phyloP scores from a whole-genome alignment of 2,113 vertebrate genomes.

The Accipiter virgatus region DNA sequence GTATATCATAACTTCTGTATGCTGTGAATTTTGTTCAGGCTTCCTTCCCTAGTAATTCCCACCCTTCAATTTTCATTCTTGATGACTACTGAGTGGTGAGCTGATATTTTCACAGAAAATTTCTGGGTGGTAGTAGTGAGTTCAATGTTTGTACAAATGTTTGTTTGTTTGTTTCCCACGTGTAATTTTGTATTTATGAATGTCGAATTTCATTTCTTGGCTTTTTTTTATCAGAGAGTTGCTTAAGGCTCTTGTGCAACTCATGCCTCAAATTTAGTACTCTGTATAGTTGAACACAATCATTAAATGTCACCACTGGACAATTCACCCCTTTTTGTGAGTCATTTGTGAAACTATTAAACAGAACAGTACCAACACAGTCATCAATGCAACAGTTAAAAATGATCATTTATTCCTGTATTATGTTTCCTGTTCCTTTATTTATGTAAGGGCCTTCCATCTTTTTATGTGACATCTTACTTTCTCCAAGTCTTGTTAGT shows the following conservation, averaged over 20 bases:
- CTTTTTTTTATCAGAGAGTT: neutral
- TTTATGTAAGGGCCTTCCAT: neutral
- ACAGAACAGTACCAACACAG: neutral
- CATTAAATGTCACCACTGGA: neutral
- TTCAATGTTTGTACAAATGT: neutral
- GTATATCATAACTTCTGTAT: neutral
- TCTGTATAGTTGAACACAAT: neutral
- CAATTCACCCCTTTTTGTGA: neutral
- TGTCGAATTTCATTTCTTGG: neutral
- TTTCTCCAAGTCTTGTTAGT: neutral
- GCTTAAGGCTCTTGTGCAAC: neutral
- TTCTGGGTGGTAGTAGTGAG: neutral
- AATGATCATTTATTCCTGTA: neutral
- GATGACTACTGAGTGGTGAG: neutral
- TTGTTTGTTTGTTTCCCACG: neutral
- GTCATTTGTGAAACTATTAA: neutral
- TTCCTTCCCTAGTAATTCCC: neutral
- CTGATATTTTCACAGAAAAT: neutral
- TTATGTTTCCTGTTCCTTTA: neutral
- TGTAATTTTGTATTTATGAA: neutral
- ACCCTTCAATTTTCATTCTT: neutral
- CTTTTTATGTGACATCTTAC: neutral
- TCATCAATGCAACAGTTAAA: neutral
- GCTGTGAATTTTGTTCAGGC: neutral
- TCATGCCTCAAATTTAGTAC: neutral